Evolutionary conservation across 2,888 invertebrate species (phyloP).

Genomic region (Mimachlamys varia): DNA sequence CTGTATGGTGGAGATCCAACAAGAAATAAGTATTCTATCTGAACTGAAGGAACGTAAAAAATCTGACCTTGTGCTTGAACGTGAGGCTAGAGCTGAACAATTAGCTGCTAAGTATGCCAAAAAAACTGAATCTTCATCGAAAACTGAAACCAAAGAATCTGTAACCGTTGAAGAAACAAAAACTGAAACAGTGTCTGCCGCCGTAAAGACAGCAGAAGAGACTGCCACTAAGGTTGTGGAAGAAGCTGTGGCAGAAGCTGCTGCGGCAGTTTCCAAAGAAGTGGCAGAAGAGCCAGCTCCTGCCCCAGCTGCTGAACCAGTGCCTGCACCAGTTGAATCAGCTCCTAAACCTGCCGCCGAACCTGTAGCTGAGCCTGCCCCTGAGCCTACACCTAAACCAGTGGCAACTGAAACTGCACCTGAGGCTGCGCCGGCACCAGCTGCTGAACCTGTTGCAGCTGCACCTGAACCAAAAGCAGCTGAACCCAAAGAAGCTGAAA

Average conservation of each 20-base stretch:
- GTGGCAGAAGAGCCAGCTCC: constrained; percentile 43
- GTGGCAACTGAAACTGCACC: constrained; percentile 34
- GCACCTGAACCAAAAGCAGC: constrained; percentile 38
- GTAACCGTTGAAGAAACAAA: not conserved
- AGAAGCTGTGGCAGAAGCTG: constrained; percentile 47
- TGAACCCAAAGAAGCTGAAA: constrained; percentile 30
- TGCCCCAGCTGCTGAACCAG: constrained; percentile 49
- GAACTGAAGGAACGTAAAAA: not conserved
- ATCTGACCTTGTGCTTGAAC: constrained; percentile 17
- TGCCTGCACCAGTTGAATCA: constrained; percentile 43
- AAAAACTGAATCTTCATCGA: not conserved
- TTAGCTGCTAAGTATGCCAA: constrained; percentile 7
- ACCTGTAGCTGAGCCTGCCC: constrained; percentile 30
- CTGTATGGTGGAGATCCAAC: not conserved
- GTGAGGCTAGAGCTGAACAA: not conserved
- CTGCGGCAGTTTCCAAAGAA: constrained; percentile 43
- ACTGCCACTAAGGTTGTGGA: constrained; percentile 39
- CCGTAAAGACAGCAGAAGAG: constrained; percentile 1
- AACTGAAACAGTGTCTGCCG: not conserved
- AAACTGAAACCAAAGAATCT: not conserved
- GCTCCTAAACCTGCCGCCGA: constrained; percentile 48
- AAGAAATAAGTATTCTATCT: not conserved
- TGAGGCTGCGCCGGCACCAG: constrained; percentile 37
- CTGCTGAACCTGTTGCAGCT: constrained; percentile 38
- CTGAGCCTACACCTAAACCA: constrained; percentile 40